phyloP scores from a whole-genome alignment of 1,140 invertebrate species.

The Drosophila carrolli region DNA sequence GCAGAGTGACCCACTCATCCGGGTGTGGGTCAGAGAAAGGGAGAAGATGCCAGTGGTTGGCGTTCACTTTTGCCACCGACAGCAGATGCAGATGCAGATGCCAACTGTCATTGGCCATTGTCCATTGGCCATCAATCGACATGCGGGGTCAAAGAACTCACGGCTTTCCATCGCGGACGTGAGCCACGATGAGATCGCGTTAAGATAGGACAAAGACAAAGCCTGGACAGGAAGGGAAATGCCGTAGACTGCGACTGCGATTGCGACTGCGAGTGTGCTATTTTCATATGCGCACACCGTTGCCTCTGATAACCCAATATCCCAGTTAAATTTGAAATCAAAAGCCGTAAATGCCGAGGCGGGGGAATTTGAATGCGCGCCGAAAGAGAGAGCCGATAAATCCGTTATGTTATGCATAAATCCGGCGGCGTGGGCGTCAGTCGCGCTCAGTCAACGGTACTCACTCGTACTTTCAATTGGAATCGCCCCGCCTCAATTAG shows the following conservation, averaged over 20 bases:
- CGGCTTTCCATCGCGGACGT: conserved; percentile 12
- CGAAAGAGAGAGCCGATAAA: conserved; percentile 68
- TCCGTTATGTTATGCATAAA: conserved; percentile 63
- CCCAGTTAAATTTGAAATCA: conserved; percentile 75
- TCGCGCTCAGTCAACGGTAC: conserved; percentile 14
- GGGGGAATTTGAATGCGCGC: conserved; percentile 60
- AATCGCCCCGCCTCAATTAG: conserved; percentile 7
- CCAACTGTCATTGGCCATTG: conserved; percentile 17
- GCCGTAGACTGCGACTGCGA: conserved; percentile 17
- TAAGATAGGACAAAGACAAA: neutral
- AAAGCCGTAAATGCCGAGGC: conserved; percentile 61
- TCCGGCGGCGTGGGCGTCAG: conserved; percentile 38
- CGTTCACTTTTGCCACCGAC: conserved; percentile 64
- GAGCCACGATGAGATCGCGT: conserved; percentile 12
- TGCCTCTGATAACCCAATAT: conserved; percentile 79
- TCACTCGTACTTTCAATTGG: conserved; percentile 71
- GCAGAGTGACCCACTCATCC: conserved; percentile 24
- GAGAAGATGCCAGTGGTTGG: conserved; percentile 52
- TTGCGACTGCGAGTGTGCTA: conserved; percentile 54
- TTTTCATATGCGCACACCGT: conserved; percentile 74
- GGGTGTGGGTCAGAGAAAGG: conserved; percentile 78
- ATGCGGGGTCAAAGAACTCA: conserved; percentile 58
- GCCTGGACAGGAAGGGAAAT: conserved; percentile 7
- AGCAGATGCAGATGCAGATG: conserved; percentile 4
- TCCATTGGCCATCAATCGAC: conserved; percentile 17